These are phyloP conservation scores for Lophotriccus pileatus DNA, from an alignment of 2,797 vertebrate species.

Conservation along the genomic window DNA sequence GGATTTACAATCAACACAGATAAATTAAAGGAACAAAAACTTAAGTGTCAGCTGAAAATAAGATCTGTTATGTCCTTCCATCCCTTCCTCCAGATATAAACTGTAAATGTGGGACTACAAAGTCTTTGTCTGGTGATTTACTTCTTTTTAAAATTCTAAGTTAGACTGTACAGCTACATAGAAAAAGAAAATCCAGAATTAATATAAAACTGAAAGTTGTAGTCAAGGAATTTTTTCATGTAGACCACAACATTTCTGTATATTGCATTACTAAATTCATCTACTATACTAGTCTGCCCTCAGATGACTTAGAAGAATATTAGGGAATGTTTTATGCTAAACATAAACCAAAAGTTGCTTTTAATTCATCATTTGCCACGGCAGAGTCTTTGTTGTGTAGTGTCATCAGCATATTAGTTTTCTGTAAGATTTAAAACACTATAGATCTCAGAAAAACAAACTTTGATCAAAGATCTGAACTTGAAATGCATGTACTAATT, in stretches of 20 bases:
- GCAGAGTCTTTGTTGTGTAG: conserved; percentile 1
- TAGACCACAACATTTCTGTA: not conserved
- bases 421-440: not conserved
- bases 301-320: not conserved
- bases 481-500: not conserved
- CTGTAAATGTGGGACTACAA: not conserved
- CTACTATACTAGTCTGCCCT: not conserved
- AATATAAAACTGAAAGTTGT: not conserved
- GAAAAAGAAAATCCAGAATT: not conserved
- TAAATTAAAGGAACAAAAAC: not conserved
- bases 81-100: not conserved
- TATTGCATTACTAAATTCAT: not conserved
- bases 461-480: not conserved
- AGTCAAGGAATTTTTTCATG: not conserved
- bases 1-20: not conserved
- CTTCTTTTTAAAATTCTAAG: not conserved
- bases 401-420: not conserved
- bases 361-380: conserved; percentile 11
- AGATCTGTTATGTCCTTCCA: not conserved
- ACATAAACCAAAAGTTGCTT: not conserved
- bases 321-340: not conserved
- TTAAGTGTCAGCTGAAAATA: not conserved
- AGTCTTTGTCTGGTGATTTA: not conserved
- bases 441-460: not conserved
- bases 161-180: not conserved